Evolutionary conservation across 2,113 vertebrate genomes (phyloP).

Genomic region (Lycocorax pyrrhopterus): DNA sequence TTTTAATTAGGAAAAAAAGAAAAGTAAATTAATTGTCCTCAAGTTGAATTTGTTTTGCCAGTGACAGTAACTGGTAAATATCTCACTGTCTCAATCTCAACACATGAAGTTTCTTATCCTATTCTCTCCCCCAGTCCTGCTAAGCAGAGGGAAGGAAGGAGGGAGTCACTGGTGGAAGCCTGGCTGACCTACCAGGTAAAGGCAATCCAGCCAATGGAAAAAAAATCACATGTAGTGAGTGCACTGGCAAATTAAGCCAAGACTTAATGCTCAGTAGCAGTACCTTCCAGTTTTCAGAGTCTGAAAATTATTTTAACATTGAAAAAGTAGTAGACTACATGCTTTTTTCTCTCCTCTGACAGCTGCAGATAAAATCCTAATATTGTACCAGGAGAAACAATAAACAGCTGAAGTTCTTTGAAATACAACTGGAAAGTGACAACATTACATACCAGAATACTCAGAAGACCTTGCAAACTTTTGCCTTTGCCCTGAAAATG

Average conservation of each 20-base stretch:
- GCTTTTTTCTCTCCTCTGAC: not conserved
- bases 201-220: not conserved
- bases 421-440: not conserved
- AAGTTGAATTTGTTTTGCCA: not conserved
- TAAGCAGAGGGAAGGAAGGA: not conserved
- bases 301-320: not conserved
- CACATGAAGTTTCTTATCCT: not conserved
- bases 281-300: not conserved
- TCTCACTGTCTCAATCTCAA: not conserved
- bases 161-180: not conserved
- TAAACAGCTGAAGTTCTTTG: not conserved
- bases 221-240: not conserved
- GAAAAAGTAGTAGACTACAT: not conserved
- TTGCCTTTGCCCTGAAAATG: not conserved
- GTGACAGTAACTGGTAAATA: not conserved
- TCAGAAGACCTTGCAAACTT: not conserved
- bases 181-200: not conserved
- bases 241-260: not conserved
- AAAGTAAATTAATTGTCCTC: not conserved
- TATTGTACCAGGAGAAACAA: not conserved
- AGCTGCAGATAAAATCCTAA: not conserved
- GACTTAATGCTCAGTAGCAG: not conserved
- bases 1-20: not conserved
- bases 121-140: not conserved
- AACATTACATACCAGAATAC: not conserved